A percentile compares a stretch with the other conserved stretches of the same genome.
Evolutionary conservation across 2,113 vertebrate species (phyloP).

Genomic region (Cynocephalus volans): DNA sequence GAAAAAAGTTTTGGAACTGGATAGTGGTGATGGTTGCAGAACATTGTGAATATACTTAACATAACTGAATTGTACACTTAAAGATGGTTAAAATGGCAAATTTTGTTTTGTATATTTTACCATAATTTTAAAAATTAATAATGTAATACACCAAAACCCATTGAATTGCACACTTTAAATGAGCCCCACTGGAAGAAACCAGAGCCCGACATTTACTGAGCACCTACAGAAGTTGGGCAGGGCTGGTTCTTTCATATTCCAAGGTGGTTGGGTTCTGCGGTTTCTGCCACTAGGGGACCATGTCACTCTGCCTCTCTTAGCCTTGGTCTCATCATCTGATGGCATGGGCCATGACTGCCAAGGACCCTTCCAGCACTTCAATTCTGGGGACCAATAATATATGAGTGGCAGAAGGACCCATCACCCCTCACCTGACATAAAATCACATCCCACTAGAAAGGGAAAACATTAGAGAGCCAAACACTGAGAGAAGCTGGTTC

Average conservation of each 20-base stretch:
- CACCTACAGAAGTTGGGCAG: too few relatives aligned
- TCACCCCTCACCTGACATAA: background rate
- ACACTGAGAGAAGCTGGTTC: background rate
- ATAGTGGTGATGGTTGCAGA: background rate
- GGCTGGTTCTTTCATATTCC: background rate
- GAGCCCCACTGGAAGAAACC: background rate
- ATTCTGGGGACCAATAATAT: background rate
- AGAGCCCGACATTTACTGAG: background rate
- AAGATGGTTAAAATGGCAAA: constrained; percentile 20
- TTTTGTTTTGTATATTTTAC: background rate
- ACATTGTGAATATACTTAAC: background rate
- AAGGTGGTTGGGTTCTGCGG: background rate
- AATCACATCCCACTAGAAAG: constrained; percentile 37
- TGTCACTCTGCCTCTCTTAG: background rate
- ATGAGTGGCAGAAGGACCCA: background rate
- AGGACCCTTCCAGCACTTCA: background rate
- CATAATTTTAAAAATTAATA: constrained; percentile 7
- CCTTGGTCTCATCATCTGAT: background rate
- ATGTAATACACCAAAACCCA: background rate
- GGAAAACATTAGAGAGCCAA: constrained; percentile 18
- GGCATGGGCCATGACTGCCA: background rate
- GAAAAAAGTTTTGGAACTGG: background rate
- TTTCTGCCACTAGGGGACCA: background rate
- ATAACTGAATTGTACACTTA: background rate
- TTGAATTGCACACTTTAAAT: background rate